A percentile compares a stretch with the other conserved stretches of the same genome.
Conservation (phyloP, 2,888 invertebrate species). For the Rotaria magnacalcarata region DNA sequence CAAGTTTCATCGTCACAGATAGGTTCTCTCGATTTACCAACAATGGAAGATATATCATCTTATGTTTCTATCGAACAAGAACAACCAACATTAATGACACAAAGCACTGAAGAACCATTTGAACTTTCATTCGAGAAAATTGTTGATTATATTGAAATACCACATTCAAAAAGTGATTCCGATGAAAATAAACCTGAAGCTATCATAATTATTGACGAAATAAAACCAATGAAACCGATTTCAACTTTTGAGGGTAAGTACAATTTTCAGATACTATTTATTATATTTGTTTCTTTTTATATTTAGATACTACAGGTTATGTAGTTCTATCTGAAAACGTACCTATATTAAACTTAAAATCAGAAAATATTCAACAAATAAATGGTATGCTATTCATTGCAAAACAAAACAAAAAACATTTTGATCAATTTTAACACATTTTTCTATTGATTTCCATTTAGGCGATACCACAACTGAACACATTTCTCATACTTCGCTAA, state of each 20-base stretch:
- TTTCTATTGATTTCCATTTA: too few species aligned
- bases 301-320: too few species aligned
- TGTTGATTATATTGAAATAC: slow-evolving; percentile 3
- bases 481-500: too few species aligned
- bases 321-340: background rate
- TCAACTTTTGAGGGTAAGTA: background rate
- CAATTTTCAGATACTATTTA: too few species aligned
- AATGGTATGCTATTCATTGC: background rate
- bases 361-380: background rate
- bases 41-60: too few species aligned
- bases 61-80: too few species aligned
- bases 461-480: too few species aligned
- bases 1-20: background rate
- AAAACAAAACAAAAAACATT: too few species aligned
- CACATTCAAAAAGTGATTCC: background rate
- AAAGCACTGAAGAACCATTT: background rate
- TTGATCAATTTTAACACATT: too few species aligned
- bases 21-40: too few species aligned
- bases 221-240: background rate
- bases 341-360: background rate
- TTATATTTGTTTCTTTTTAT: too few species aligned
- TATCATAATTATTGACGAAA: background rate
- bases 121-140: background rate
- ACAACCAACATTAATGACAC: background rate
- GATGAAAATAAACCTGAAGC: background rate